A percentile compares a stretch with the other conserved stretches of the same genome.
Conservation (phyloP, 2,888 invertebrate genomes). For the Polydrusus pterygomalis region DNA sequence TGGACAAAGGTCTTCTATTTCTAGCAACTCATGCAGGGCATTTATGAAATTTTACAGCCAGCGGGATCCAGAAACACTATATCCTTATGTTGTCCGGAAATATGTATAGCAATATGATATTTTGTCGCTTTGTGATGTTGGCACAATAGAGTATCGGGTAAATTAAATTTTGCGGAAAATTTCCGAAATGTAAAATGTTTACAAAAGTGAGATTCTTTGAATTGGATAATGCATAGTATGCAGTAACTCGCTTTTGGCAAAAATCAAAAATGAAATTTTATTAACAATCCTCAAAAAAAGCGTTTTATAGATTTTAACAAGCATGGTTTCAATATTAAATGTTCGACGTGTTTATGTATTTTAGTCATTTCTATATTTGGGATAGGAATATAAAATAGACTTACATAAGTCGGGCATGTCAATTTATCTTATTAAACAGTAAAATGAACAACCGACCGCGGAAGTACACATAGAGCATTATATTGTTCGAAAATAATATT, state of each 20-base stretch:
- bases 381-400: no score
- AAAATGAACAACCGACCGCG: no score
- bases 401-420: no score
- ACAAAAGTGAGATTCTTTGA: not conserved
- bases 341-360: no score
- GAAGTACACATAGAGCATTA: no score
- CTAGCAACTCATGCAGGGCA: not conserved
- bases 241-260: no score
- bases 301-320: not conserved
- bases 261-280: no score
- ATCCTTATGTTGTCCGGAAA: not conserved
- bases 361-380: no score
- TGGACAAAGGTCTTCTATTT: not conserved
- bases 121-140: slow-evolving; percentile 19
- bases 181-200: slow-evolving; percentile 1
- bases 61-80: slow-evolving; percentile 8
- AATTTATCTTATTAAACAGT: no score
- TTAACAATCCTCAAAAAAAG: not conserved
- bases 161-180: slow-evolving; percentile 16
- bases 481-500: no score
- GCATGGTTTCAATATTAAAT: no score
- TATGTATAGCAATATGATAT: slow-evolving; percentile 13
- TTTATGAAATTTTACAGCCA: slow-evolving; percentile 5
- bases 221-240: no score
- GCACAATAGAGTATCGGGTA: slow-evolving; percentile 1